phyloP scores from a whole-genome alignment of 2,113 vertebrate genomes.

The Erythrolamprus reginae region DNA sequence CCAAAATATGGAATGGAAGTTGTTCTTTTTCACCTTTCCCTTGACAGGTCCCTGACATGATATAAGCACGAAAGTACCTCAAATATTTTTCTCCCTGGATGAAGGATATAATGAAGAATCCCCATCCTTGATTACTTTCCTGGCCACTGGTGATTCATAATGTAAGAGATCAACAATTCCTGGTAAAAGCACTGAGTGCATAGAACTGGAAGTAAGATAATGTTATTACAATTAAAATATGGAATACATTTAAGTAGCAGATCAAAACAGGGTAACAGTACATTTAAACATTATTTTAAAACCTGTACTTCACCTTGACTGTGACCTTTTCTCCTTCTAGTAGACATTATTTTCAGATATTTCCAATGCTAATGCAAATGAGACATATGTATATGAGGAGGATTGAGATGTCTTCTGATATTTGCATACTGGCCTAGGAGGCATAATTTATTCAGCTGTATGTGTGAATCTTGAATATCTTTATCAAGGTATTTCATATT shows the following conservation, averaged over 20 bases:
- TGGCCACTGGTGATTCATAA: background rate
- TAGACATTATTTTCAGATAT: background rate
- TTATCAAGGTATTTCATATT: background rate
- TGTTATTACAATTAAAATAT: conserved; percentile 12
- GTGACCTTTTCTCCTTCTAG: background rate
- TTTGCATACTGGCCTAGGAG: background rate
- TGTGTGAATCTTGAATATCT: background rate
- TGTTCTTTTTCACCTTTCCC: background rate
- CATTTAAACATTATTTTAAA: background rate
- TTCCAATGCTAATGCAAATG: background rate
- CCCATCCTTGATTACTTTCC: background rate
- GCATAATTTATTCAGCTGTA: background rate
- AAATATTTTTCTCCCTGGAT: background rate
- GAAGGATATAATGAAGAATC: background rate
- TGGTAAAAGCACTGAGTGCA: background rate
- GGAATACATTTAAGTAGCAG: background rate
- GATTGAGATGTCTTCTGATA: conserved; percentile 2
- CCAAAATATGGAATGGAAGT: background rate
- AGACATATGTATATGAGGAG: background rate
- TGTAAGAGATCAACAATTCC: background rate
- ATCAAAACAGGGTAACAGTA: background rate
- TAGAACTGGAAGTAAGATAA: background rate
- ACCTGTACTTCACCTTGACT: background rate
- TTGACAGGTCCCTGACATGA: background rate
- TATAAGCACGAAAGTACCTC: background rate